These are phyloP conservation scores for Himalopsyche tibetana DNA, from an alignment of 2,888 invertebrate species.

Conservation along the genomic window DNA sequence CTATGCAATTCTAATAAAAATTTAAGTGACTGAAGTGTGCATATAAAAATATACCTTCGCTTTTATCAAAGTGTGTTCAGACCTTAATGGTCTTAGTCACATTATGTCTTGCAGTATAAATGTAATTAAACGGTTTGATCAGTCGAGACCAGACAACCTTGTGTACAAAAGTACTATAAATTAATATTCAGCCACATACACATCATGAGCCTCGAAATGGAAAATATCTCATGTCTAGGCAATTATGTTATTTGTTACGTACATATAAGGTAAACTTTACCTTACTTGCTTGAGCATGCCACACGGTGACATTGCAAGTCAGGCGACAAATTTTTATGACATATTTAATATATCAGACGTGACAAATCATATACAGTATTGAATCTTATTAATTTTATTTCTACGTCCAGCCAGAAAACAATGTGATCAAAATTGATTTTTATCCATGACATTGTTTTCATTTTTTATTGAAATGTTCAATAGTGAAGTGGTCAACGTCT, in stretches of 20 bases:
- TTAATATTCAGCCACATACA: constrained; percentile 10
- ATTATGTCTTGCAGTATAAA: too few relatives aligned
- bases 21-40: too few relatives aligned
- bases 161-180: neutral
- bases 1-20: too few relatives aligned
- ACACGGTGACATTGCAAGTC: neutral
- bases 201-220: neutral
- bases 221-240: constrained; percentile 29
- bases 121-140: neutral
- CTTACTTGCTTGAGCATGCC: neutral
- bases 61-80: too few relatives aligned
- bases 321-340: neutral
- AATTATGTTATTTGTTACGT: constrained; percentile 36
- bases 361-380: neutral
- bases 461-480: too few relatives aligned
- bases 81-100: too few relatives aligned
- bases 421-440: too few relatives aligned
- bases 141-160: neutral
- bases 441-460: too few relatives aligned
- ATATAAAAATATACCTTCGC: too few relatives aligned
- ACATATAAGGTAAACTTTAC: constrained; percentile 11
- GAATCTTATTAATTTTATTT: neutral
- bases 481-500: too few relatives aligned
- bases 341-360: neutral
- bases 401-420: too few relatives aligned